Conservation (phyloP, 2,797 vertebrate genomes). For the Gouania willdenowi region DNA sequence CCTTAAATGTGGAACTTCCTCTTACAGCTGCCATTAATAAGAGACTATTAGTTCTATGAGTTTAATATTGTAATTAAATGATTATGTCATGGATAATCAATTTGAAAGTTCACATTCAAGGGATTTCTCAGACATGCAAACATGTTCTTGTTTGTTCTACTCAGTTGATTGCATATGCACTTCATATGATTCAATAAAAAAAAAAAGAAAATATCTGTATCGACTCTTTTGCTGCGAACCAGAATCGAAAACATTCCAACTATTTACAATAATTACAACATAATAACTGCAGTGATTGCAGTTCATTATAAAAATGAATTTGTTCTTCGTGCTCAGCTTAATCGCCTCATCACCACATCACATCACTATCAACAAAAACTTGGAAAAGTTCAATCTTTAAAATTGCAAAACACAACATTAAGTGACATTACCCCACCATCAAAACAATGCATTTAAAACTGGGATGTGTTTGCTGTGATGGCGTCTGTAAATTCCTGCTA, state of each 20-base stretch:
- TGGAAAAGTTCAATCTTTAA: conserved; percentile 9
- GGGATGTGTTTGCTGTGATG: conserved; percentile 27
- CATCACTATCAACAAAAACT: conserved; percentile 12
- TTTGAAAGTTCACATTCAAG: no score
- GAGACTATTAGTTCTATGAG: no score
- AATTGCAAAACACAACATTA: conserved; percentile 6
- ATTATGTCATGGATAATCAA: no score
- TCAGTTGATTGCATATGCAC: no score
- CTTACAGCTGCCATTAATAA: no score
- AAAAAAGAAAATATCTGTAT: no score
- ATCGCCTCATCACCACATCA: conserved; percentile 29
- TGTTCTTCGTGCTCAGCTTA: conserved; percentile 29
- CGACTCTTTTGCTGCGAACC: no score
- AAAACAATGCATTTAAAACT: conserved; percentile 25
- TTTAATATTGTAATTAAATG: no score
- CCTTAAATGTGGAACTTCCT: no score
- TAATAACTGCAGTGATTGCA: conserved; percentile 46
- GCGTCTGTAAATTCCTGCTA: conserved; percentile 22
- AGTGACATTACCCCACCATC: conserved; percentile 13
- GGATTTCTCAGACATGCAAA: no score
- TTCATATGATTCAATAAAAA: no score
- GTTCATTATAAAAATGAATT: conserved; percentile 42
- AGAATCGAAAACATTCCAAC: conserved; percentile 27
- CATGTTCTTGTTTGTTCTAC: no score
- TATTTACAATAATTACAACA: conserved; percentile 52